Base-by-base conservation (phyloP, 2,888 invertebrate genomes). In the Synanthedon myopaeformis region DNA sequence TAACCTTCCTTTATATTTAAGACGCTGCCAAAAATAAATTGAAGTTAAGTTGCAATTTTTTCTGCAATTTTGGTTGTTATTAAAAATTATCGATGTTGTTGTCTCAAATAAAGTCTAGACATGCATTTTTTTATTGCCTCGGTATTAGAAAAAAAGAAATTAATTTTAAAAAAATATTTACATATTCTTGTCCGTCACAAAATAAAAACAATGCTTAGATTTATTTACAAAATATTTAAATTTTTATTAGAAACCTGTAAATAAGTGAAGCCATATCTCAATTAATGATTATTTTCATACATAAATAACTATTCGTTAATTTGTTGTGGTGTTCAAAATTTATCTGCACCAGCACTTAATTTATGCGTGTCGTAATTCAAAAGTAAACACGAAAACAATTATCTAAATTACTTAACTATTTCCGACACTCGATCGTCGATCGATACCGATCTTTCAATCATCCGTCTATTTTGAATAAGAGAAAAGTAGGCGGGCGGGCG, bases 381-480 rank as follows among this genome's bases (percentile, higher is more conserved):
- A 45, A 45, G 42, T 13, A 55, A 48, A 41, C 53, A 45, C 41
- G 64, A 69, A 72, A 73, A 69, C 63, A 65, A 74, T 70, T 74
- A 72, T 62, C 65, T 59, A 66, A 63, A 65, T 65, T 69, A 67
- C 62, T 54, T 45, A 67, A 62, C 61, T 61, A 66, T 67, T 70
- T 62, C 61, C 57, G 54, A 64, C 64, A 64, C 59, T 55, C 53
- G 55, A 53, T 42, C 45, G 48, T 51, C 49, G 62, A 60, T 56
- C 59, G 72, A 72, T 71, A 74, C 53, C 41, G 64, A 76, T 77
- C 72, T 66, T 68, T 68, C 66, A 73, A 78, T 77, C 72, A 72
- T 55, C 66, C 72, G 74, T 76, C 73, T 65, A 52, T 61, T 54
- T 56, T 49, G 51, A 56, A 54, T 55, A 51, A 49, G 54, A 58